Evolutionary conservation across 2,888 invertebrate species (phyloP).

Genomic region (Drosophila eohydei): DNA sequence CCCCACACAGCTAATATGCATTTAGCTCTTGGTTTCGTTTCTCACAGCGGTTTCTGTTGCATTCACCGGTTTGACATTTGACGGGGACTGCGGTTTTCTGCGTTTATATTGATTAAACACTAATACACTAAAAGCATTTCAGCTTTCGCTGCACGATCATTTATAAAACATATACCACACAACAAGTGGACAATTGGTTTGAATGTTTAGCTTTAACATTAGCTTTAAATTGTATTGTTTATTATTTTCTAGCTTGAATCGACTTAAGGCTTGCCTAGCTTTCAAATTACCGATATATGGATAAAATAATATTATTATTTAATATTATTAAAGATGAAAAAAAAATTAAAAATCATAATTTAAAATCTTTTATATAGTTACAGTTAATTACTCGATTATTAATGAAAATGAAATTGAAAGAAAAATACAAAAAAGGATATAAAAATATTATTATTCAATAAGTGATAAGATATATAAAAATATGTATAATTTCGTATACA

Average conservation of each 20-base stretch:
- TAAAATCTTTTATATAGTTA: too few species aligned
- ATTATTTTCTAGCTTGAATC: background rate
- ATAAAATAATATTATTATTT: too few species aligned
- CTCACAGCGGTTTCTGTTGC: constrained; percentile 30
- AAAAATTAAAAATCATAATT: too few species aligned
- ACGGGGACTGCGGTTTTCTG: constrained; percentile 16
- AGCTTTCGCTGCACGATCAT: background rate
- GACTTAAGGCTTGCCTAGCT: too few species aligned
- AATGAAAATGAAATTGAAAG: too few species aligned
- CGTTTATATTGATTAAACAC: constrained; percentile 5
- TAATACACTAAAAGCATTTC: constrained; percentile 1
- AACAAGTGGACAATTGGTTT: background rate
- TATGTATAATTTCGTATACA: too few species aligned
- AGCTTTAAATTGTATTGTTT: background rate
- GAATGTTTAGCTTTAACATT: background rate
- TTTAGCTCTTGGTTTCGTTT: background rate
- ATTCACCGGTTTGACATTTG: constrained; percentile 55
- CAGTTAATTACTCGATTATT: too few species aligned
- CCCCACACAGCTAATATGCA: background rate
- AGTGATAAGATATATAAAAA: too few species aligned
- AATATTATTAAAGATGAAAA: too few species aligned
- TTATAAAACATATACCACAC: background rate
- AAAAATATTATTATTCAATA: too few species aligned
- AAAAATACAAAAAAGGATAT: too few species aligned
- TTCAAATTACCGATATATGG: too few species aligned